Base-by-base conservation (phyloP, 2,888 invertebrate species). In the Lamellibrachia columna region DNA sequence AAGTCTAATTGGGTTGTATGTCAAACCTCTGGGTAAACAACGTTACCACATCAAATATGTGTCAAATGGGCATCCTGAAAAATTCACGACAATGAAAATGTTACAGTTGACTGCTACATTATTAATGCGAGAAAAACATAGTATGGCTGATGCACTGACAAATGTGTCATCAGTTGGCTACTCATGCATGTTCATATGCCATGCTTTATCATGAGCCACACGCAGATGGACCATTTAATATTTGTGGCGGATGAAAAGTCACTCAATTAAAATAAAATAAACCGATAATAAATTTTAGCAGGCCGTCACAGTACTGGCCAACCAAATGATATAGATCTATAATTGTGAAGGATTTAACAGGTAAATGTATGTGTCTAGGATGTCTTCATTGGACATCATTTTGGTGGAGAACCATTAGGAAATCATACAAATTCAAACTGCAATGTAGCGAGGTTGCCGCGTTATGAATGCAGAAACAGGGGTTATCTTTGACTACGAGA, bases 151-250 rank as follows among this genome's bases (percentile, higher is more conserved):
- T 22, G 22, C 22, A 22, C 75, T 22, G 75, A 75, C 75, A 75
- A 75, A 75, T 75, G 75, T 75, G 11, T 15, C 11, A 3, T n/a
- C 75, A 22, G 22, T 75, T 4, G 22, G 22, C 22, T 75, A 75
- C 75, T 75, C 15, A 75, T 11, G 75, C 75, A 75, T 75, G 75
- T 75, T 75, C 75, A 75, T n/a, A 75, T 75, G 75, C 75, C 75
- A 75, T 75, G 75, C 75, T 15, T 75, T 75, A 75, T 22, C 75
- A 75, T 75, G 55, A 60, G 60, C 60, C 22, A 60, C 60, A 75
- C 4, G 75, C 75, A 75, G 15, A 22, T 11, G 75, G 75, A 22
- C 2, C 75, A 75, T 75, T 75, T 75, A 15, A 22, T 75, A 75
- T 75, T 75, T 75, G 75, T 22, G 75, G 75, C n/a, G 22, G 75